Conservation (phyloP, 2,888 invertebrate species). For the Catonia carolina region DNA sequence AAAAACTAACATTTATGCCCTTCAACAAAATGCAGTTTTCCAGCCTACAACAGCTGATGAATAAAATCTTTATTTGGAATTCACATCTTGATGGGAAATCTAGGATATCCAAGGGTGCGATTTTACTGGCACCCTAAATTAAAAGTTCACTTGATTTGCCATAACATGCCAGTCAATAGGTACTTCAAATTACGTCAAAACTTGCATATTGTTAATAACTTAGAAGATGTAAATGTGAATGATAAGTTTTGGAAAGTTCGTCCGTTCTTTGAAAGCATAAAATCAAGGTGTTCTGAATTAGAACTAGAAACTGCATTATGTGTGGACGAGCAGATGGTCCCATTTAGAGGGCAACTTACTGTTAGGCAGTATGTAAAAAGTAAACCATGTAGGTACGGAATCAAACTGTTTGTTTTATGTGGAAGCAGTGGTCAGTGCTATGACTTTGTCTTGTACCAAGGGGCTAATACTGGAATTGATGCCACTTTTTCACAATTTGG, state of each 20-base stretch:
- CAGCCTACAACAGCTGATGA: conserved; percentile 8
- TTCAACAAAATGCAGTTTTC: conserved; percentile 15
- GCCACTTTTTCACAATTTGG: conserved; percentile 1
- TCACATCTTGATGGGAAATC: conserved; percentile 14
- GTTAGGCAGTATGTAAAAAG: conserved; percentile 8
- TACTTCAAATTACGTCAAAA: conserved; percentile 1
- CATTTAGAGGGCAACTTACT: conserved; percentile 9
- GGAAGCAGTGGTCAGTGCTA: background rate
- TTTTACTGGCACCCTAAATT: conserved; percentile 4
- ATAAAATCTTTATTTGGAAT: conserved; percentile 16
- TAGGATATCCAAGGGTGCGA: conserved; percentile 9
- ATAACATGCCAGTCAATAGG: background rate
- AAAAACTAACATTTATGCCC: conserved; percentile 15
- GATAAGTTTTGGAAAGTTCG: conserved; percentile 13
- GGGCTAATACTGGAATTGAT: background rate
- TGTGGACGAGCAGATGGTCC: conserved; percentile 13
- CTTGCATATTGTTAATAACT: conserved; percentile 6
- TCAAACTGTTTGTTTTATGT: background rate
- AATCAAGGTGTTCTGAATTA: background rate
- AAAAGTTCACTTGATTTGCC: background rate
- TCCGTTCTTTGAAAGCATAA: background rate
- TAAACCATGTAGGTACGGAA: conserved; percentile 7
- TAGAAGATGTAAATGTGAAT: conserved; percentile 6
- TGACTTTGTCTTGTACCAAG: conserved; percentile 7
- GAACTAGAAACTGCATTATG: conserved; percentile 8